Evolutionary conservation across 37 sponge, comb jelly and placozoan genomes (phyloP).

Genomic region (Aphrocallistes beatrix): DNA sequence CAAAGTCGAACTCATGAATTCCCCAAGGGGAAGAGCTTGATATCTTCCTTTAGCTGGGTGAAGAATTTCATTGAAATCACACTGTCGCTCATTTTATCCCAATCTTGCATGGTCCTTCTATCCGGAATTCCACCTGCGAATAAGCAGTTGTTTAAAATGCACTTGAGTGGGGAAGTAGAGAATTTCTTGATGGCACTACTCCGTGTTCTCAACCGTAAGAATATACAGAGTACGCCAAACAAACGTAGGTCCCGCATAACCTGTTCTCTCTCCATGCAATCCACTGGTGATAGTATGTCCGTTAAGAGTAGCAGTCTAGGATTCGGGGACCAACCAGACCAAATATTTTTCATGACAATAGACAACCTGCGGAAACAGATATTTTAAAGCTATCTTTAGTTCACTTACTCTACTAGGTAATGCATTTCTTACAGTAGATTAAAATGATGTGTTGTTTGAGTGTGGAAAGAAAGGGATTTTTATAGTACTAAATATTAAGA

Average conservation of each 20-base stretch:
- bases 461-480: no score
- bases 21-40: not conserved
- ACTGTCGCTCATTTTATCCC: not conserved
- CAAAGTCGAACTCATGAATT: not conserved
- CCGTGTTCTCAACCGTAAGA: not conserved
- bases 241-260: not conserved
- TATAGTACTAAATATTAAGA: no score
- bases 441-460: no score
- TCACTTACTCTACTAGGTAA: no score
- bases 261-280: not conserved
- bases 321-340: not conserved
- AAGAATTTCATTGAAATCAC: not conserved
- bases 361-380: not conserved
- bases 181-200: not conserved
- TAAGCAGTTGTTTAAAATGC: conserved; percentile 7
- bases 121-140: not conserved
- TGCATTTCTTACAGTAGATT: no score
- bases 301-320: not conserved
- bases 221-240: not conserved
- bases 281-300: not conserved
- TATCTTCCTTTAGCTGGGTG: not conserved
- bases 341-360: conserved; percentile 8
- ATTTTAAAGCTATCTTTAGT: not conserved
- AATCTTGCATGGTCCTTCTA: not conserved
- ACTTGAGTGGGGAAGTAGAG: not conserved